Base-by-base conservation (phyloP, 2,113 vertebrate genomes). In the Cyphomyrus discorhynchus region DNA sequence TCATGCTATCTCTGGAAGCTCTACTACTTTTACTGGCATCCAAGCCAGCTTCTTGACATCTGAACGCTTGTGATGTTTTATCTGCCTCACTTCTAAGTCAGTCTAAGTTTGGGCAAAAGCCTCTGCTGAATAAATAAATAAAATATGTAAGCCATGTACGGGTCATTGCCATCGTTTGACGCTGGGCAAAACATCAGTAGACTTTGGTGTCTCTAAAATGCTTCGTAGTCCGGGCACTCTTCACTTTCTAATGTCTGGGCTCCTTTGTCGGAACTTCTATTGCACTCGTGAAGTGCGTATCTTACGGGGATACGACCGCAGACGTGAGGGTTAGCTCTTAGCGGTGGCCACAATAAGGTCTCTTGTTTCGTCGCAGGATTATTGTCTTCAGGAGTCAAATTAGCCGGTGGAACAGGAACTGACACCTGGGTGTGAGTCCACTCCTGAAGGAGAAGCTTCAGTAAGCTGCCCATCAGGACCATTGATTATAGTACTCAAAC, bases 311-410 rank as follows among this genome's bases (percentile, higher is more conserved):
- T 17, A 39, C 39, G 17, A 88, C 19, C 62, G 49, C 46, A 42
- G n/a, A 45, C 15, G 74, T 39, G 24, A 53, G 7, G 35, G 10
- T 17, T 31, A 46, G 15, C 31, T 47, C 58, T 27, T 31, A 53
- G 80, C 17, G 35, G 15, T 42, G 74, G 17, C 31, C 74, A 80
- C 35, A 80, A 80, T 80, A 6, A 7, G 74, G 35, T 42, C 74
- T 35, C 10, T 13, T 13, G 13, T 80, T 86, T 45, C 42, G 52
- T 77, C 8, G 46, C 11, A 42, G 56, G 86, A 35, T 52, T 82
- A 53, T 83, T 88, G 70, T 66, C 80, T 66, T 74, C 80, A n/a
- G 82, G 77, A 89, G 87, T 86, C 24, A 86, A 89, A 86, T 85
- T 58, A 31, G 88, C 58, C 31, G 82, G 74, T 88, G 87, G 62